Base-by-base conservation (phyloP, 2,888 invertebrate species). In the Melikaiella ostensackeni region DNA sequence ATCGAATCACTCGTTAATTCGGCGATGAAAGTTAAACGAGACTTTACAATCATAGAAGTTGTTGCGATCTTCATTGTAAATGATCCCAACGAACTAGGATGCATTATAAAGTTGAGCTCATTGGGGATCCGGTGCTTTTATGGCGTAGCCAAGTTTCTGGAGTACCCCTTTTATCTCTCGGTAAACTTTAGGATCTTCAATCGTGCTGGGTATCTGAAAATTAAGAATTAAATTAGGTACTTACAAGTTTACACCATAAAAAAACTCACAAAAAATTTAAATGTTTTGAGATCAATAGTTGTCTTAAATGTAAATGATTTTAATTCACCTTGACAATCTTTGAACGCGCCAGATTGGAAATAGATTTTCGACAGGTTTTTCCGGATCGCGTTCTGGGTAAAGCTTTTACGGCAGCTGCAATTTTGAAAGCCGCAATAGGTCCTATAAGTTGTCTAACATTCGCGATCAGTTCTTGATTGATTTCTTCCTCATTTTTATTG, bases 381-480 rank as follows among this genome's bases (percentile, higher is more conserved):
- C 97, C 97, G 1, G 98, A 98, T 75, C 98, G 93, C 0, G 98
- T 98, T 78, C 97, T 94, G 0, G 98, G 98, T 61, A 98, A 91
- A 0, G 94, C 96, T 21, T 94, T 94, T 0, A 98, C 97, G 0
- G 96, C 94, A 0, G 95, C 95, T 0, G 96, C 96, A 83, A 96
- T 92, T 81, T 96, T 95, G 90, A 98, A 97, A 0, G 97, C 95
- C 1, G 98, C 98, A 9, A 98, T 98, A 0, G 98, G 97, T 0
- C 97, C 97, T 74, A 97, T 95, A 59, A 95, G 89, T 66, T 93
- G 93, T 79, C 96, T 90, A 0, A 96, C 95, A 89, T 93, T 92
- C 24, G 90, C 84, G 6, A 94, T 91, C 24, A 95, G 88, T 86
- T 95, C 95, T 38, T 92, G 88, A 77, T 92, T 92, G 21, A 95